Evolutionary conservation across 92 coral and sea anemone species (phyloP).

Genomic region (Paramuricea clavata): DNA sequence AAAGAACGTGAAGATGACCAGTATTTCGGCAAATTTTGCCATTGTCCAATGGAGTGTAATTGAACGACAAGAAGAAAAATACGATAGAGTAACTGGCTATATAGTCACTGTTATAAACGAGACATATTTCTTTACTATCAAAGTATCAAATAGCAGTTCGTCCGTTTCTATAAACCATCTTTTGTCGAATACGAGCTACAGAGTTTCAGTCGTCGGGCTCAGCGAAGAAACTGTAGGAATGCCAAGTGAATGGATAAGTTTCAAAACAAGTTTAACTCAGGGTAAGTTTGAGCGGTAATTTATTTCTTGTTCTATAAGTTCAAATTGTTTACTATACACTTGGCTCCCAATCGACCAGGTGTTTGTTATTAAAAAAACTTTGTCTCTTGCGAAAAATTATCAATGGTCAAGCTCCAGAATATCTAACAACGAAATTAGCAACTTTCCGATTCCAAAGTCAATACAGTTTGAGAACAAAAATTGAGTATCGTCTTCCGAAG

Average conservation of each 20-base stretch:
- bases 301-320: too few species aligned
- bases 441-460: too few species aligned
- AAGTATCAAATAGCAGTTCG: background rate
- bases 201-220: background rate
- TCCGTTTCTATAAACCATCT: background rate
- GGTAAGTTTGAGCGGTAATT: too few species aligned
- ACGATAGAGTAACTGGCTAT: background rate
- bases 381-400: too few species aligned
- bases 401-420: too few species aligned
- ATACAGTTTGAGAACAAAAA: too few species aligned
- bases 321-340: too few species aligned
- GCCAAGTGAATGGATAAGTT: background rate
- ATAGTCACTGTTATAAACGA: background rate
- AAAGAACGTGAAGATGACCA: background rate
- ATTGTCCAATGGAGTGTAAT: background rate
- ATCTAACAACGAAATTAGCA: too few species aligned
- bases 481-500: too few species aligned
- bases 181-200: background rate
- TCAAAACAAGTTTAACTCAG: background rate
- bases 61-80: background rate
- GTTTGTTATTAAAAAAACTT: too few species aligned
- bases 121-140: background rate
- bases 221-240: background rate
- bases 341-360: too few species aligned
- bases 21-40: background rate